A percentile compares a stretch with the other conserved stretches of the same genome.
phyloP scores from a whole-genome alignment of 2,888 invertebrate genomes.

The Caenorhabditis sp. region DNA sequence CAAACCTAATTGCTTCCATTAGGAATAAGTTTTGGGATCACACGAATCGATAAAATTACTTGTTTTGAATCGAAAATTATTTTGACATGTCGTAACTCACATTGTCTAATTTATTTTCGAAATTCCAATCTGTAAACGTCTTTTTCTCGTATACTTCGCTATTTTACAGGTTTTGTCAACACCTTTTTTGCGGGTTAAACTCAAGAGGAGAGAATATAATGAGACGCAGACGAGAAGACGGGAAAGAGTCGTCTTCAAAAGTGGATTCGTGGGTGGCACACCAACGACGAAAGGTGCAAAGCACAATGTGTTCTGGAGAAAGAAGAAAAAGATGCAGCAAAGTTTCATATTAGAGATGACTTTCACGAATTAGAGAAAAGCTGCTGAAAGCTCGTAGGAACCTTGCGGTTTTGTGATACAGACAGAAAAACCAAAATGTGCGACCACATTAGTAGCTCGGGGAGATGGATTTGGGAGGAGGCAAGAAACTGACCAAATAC shows the following conservation, averaged over 20 bases:
- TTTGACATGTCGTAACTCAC: no score
- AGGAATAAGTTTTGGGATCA: no score
- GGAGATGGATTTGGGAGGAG: no score
- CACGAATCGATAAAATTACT: no score
- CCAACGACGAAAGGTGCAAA: conserved; percentile 12
- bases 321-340: neutral
- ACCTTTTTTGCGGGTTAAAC: neutral
- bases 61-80: no score
- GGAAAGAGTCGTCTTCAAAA: conserved; percentile 27
- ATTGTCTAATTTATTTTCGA: no score
- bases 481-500: neutral
- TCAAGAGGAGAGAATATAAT: neutral
- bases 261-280: conserved; percentile 27
- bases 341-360: neutral
- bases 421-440: no score
- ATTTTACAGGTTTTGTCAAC: conserved; percentile 9
- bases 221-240: conserved; percentile 33
- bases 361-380: neutral
- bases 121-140: no score
- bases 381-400: no score
- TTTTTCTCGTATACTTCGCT: neutral
- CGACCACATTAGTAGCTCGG: no score
- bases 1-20: no score
- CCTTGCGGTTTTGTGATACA: no score
- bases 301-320: conserved; percentile 3